Conservation (phyloP, 92 coral and sea anemone genomes). For the Zoanthus gigantus region DNA sequence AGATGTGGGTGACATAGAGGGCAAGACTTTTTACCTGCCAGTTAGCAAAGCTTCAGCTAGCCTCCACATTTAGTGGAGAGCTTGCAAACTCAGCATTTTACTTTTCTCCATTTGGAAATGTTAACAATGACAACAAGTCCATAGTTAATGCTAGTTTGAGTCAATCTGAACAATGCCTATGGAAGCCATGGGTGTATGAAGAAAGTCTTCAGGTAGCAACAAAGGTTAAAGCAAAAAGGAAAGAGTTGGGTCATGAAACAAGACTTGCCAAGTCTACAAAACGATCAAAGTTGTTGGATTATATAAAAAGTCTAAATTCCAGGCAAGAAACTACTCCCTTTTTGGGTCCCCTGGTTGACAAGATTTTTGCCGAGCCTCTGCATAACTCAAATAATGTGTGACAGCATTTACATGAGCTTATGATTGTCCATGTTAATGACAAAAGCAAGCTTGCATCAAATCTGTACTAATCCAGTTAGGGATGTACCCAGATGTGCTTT, state of each 20-base stretch:
- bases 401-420: constrained; percentile 48
- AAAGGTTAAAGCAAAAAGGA: constrained; percentile 36
- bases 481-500: constrained; percentile 47
- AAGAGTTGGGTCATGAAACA: constrained; percentile 28
- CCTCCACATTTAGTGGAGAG: not conserved
- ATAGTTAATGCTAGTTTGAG: constrained; percentile 52
- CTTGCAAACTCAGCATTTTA: constrained; percentile 50
- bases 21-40: constrained; percentile 18
- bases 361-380: constrained; percentile 47
- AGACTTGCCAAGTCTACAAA: constrained; percentile 38
- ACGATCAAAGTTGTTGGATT: constrained; percentile 22
- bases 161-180: not conserved
- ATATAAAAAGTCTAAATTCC: constrained; percentile 30
- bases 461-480: constrained; percentile 28
- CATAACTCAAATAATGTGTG: constrained; percentile 58
- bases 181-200: constrained; percentile 5
- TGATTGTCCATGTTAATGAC: constrained; percentile 54
- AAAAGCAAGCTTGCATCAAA: constrained; percentile 39
- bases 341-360: constrained; percentile 26
- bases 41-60: constrained; percentile 19
- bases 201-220: constrained; percentile 1
- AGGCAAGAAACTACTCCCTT: constrained; percentile 29
- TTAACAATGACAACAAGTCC: constrained; percentile 46
- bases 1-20: constrained; percentile 51
- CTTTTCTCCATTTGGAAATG: constrained; percentile 68